Conservation (phyloP, 2,888 invertebrate genomes). For the Bellardia bayeri region DNA sequence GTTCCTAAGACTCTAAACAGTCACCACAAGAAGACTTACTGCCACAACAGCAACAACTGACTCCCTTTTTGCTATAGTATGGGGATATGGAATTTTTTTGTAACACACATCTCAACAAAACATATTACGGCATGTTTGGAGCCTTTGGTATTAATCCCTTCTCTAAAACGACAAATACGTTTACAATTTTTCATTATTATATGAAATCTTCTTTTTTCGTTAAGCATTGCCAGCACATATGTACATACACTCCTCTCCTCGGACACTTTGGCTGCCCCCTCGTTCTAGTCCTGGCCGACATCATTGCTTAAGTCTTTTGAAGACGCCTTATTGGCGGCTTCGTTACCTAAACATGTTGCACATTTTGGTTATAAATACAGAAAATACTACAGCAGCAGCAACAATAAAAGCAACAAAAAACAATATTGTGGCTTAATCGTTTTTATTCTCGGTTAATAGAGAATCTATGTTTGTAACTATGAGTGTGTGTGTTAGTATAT, state of each 20-base stretch:
- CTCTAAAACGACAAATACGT: conserved; percentile 71
- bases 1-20: conserved; percentile 31
- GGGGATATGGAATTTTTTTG: conserved; percentile 70
- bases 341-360: conserved; percentile 70
- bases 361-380: conserved; percentile 60
- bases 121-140: conserved; percentile 70
- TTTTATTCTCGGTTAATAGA: conserved; percentile 70
- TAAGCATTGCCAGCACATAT: background rate
- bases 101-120: conserved; percentile 67
- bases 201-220: conserved; percentile 59
- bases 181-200: conserved; percentile 73
- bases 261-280: background rate
- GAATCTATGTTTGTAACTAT: conserved; percentile 19
- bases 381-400: conserved; percentile 28
- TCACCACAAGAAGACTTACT: background rate
- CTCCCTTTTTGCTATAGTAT: conserved; percentile 33
- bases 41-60: background rate
- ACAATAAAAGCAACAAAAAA: background rate
- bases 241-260: no score
- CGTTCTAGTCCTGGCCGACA: conserved; percentile 2
- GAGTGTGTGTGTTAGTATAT: conserved; percentile 14
- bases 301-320: conserved; percentile 44
- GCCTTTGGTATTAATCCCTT: conserved; percentile 67
- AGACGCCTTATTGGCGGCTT: conserved; percentile 73
- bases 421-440: conserved; percentile 72